These are phyloP conservation scores for Saturnia pavonia DNA, from an alignment of 2,888 invertebrate species.

Conservation along the genomic window DNA sequence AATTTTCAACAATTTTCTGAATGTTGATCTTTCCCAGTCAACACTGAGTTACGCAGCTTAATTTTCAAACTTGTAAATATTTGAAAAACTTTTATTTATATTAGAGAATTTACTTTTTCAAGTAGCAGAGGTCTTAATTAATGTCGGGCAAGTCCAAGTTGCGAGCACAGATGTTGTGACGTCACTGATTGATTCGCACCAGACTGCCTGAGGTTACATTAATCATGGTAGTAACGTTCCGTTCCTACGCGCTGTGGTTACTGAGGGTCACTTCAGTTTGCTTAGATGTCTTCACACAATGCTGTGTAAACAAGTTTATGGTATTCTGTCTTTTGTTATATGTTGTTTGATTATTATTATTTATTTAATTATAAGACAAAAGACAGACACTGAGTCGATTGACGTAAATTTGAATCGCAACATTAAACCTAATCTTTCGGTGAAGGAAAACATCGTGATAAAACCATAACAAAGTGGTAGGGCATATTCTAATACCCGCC, in stretches of 20 bases:
- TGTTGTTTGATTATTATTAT: background rate
- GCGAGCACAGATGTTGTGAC: constrained; percentile 48
- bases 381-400: too few relatives aligned
- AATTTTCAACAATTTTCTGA: background rate
- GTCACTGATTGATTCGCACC: constrained; percentile 60
- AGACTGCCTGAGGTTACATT: constrained; percentile 43
- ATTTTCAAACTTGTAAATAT: constrained; percentile 6
- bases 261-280: constrained; percentile 22
- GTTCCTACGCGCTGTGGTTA: constrained; percentile 28
- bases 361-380: too few relatives aligned
- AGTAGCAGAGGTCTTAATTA: constrained; percentile 30
- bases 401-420: too few relatives aligned
- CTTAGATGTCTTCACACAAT: background rate
- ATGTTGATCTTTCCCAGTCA: background rate
- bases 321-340: background rate
- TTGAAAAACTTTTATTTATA: background rate
- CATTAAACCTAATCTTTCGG: too few relatives aligned
- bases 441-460: too few relatives aligned
- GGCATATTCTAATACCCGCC: too few relatives aligned
- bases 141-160: constrained; percentile 41
- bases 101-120: background rate
- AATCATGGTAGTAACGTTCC: constrained; percentile 47
- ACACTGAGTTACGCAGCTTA: background rate
- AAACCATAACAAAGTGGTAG: too few relatives aligned
- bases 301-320: background rate